These are phyloP conservation scores for Crematogaster levior DNA, from an alignment of 2,888 invertebrate genomes.

Conservation along the genomic window DNA sequence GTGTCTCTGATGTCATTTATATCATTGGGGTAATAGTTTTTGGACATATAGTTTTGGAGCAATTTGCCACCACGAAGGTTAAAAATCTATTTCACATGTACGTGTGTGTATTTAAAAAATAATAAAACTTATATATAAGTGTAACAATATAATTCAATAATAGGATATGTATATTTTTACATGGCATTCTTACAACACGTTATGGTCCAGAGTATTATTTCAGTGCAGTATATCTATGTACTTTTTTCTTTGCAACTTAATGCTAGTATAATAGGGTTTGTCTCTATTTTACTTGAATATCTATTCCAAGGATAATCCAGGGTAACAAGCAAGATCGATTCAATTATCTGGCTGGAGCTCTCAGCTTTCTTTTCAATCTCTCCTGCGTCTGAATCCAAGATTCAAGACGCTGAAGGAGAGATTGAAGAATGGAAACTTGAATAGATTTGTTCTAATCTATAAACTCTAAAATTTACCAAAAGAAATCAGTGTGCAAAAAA, in stretches of 20 bases:
- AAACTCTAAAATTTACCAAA: neutral
- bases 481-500: neutral
- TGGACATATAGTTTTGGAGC: conserved; percentile 31
- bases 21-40: conserved; percentile 41
- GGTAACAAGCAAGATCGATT: neutral
- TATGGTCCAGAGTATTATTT: conserved; percentile 30
- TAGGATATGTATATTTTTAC: conserved; percentile 45
- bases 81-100: conserved; percentile 54
- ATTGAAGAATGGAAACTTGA: neutral
- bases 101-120: conserved; percentile 34
- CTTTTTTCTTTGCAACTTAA: conserved; percentile 13
- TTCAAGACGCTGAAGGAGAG: neutral
- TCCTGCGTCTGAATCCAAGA: neutral
- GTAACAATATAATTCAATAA: conserved; percentile 38
- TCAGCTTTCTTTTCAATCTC: neutral
- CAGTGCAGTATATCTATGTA: conserved; percentile 1
- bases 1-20: conserved; percentile 75
- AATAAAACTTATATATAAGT: conserved; percentile 25
- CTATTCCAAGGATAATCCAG: conserved; percentile 4
- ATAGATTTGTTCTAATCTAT: neutral
- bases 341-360: neutral
- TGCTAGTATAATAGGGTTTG: neutral
- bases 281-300: neutral
- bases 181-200: conserved; percentile 18
- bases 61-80: conserved; percentile 38